Evolutionary conservation across 37 sponge, comb jelly and placozoan species (phyloP).

Genomic region (Lycopodina hypogea): DNA sequence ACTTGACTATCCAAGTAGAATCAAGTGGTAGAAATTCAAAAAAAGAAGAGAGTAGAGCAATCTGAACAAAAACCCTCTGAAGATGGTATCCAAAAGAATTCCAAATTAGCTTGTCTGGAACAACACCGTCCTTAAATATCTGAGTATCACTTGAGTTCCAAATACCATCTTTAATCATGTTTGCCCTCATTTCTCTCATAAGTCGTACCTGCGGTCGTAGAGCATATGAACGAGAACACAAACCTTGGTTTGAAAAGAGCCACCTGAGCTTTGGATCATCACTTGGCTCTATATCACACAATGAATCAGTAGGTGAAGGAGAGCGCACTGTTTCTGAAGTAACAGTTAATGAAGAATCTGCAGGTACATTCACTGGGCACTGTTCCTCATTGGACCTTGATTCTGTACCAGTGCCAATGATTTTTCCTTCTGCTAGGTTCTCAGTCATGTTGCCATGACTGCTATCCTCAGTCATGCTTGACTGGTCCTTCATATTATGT

Average conservation of each 20-base stretch:
- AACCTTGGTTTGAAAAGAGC: neutral
- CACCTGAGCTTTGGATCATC: neutral
- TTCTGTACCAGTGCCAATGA: too few relatives aligned
- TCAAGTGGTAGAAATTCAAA: conserved; percentile 14
- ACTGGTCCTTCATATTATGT: too few relatives aligned
- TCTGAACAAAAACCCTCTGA: neutral
- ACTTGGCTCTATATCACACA: too few relatives aligned
- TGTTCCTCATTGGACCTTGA: too few relatives aligned
- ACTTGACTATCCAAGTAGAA: neutral
- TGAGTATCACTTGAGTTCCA: neutral
- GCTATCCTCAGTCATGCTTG: too few relatives aligned
- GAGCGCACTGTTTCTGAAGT: too few relatives aligned
- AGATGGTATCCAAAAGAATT: conserved; percentile 1
- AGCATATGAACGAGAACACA: neutral
- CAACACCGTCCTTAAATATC: neutral
- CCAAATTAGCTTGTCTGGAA: conserved; percentile 4
- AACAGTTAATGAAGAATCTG: too few relatives aligned
- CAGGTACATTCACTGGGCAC: too few relatives aligned
- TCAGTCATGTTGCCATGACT: too few relatives aligned
- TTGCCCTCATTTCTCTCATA: neutral
- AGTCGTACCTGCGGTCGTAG: conserved; percentile 23
- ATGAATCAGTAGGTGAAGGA: too few relatives aligned
- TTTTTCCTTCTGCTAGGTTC: too few relatives aligned
- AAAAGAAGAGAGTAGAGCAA: neutral
- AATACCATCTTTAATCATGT: neutral